phyloP scores from a whole-genome alignment of 2,797 vertebrate species.

The Fistularia tabacaria region DNA sequence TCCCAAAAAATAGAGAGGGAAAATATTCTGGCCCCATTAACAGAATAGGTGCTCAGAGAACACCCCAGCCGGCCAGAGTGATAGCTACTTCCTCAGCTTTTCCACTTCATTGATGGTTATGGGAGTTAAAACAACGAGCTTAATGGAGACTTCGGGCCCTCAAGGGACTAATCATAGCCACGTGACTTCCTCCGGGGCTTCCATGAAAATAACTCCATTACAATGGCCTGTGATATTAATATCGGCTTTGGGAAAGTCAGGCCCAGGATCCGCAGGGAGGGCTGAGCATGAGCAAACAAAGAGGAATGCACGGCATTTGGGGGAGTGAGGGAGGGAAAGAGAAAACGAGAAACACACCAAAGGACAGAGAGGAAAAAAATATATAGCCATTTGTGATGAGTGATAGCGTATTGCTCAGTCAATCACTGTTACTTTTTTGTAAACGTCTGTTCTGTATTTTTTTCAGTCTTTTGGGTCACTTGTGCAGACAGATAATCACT shows the following conservation, averaged over 20 bases:
- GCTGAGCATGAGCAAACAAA: conserved; percentile 83
- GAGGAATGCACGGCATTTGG: conserved; percentile 87
- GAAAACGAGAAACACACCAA: conserved; percentile 41
- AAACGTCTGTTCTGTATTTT: conserved; percentile 8
- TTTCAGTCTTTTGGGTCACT: conserved; percentile 17
- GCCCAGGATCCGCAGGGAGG: conserved; percentile 82
- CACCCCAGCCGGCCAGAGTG: conserved; percentile 78
- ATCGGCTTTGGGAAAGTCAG: conserved; percentile 94
- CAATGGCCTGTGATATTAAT: conserved; percentile 99
- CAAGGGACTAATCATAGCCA: conserved; percentile 94
- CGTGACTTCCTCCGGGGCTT: conserved; percentile 95
- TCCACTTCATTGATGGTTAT: conserved; percentile 93
- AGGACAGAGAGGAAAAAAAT: conserved; percentile 32
- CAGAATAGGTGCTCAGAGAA: conserved; percentile 81
- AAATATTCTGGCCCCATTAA: conserved; percentile 82
- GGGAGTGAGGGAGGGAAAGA: conserved; percentile 46
- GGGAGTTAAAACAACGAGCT: conserved; percentile 91
- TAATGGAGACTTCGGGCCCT: conserved; percentile 85
- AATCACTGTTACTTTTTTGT: conserved; percentile 22
- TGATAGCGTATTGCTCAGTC: conserved; percentile 47
- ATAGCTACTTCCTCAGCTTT: conserved; percentile 90
- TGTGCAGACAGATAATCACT: conserved; percentile 14
- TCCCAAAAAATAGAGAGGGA: conserved; percentile 41
- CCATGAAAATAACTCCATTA: conserved; percentile 98
- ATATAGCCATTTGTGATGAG: conserved; percentile 41